Conservation (phyloP, 2,113 vertebrate species). For the Ranitomeya imitator region DNA sequence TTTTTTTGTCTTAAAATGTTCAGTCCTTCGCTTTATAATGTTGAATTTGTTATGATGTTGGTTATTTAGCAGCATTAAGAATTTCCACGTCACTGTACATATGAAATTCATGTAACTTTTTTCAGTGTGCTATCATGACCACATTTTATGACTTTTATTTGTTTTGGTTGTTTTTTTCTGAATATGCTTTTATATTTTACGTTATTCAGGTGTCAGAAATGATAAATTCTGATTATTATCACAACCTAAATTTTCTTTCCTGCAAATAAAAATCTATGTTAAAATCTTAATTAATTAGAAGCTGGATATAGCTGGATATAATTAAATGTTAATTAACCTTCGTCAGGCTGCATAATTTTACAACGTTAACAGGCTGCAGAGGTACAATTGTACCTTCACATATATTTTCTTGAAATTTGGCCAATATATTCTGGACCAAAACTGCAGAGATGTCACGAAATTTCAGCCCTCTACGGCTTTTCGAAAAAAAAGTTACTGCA, state of each 20-base stretch:
- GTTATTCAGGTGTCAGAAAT: background rate
- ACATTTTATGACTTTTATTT: background rate
- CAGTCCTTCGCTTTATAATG: background rate
- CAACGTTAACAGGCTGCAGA: too few relatives aligned
- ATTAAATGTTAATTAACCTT: too few relatives aligned
- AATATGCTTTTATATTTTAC: background rate
- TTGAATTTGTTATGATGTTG: background rate
- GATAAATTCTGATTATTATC: background rate
- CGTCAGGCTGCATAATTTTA: too few relatives aligned
- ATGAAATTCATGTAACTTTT: background rate
- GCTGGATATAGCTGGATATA: too few relatives aligned
- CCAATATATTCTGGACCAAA: too few relatives aligned
- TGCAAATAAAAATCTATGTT: background rate
- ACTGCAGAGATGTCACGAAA: too few relatives aligned
- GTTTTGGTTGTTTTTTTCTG: background rate
- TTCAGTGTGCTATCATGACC: background rate
- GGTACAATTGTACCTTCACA: too few relatives aligned
- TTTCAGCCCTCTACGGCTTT: too few relatives aligned
- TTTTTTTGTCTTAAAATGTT: background rate
- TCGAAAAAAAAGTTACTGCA: too few relatives aligned
- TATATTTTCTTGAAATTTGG: too few relatives aligned
- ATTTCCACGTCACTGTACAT: background rate
- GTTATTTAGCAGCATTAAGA: background rate
- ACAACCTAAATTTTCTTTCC: background rate
- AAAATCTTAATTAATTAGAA: too few relatives aligned